Base-by-base conservation (phyloP, 1,140 invertebrate species). In the Idris sp. region DNA sequence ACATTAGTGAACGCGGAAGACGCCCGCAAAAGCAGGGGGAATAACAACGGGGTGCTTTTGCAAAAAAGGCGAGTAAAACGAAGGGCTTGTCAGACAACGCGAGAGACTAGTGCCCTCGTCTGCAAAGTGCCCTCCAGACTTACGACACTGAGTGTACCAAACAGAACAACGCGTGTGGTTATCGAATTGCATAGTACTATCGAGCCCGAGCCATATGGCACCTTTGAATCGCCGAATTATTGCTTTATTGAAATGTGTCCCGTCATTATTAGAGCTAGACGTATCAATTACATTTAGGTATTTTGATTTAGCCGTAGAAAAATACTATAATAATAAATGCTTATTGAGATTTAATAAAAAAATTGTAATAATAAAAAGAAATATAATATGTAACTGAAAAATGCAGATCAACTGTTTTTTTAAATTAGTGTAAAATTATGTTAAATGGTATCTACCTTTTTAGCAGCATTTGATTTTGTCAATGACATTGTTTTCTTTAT, bases 1-100 rank as follows among this genome's bases (percentile, higher is more conserved):
- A 54, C 44, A 69, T 61, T 69, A 38, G 46, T 30, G 46, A 33
- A 54, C 31, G 38, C 54, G 54, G 46, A 69, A 69, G 54, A 61
- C 28, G 36, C 22, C 25, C 22, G 65, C 33, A 46, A 61, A 35
- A 43, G n/a, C n/a, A n/a, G n/a, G 54, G 65, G 35, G 53, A 36
- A 28, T 28, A 16, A 28, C 22, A 16, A 13, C 15, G 22, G 54
- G 65, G 54, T 53, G 46, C 46, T 28, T 35, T 58, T 36, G 36
- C 54, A n/a, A 30, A 35, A 53, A 53, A 46, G 54, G 53, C 65
- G 53, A 69, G 53, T 33, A 58, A 59, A 49, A n/a, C 31, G 58
- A 58, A 69, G 65, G 53, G 65, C 59, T 58, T 35, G 38, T 53
- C 51, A 44, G 18, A 41, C 33, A 8, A 30, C 14, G 35, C 26